These are phyloP conservation scores for Melanotaenia nigrans DNA, from an alignment of 2,797 vertebrate genomes.

Conservation along the genomic window DNA sequence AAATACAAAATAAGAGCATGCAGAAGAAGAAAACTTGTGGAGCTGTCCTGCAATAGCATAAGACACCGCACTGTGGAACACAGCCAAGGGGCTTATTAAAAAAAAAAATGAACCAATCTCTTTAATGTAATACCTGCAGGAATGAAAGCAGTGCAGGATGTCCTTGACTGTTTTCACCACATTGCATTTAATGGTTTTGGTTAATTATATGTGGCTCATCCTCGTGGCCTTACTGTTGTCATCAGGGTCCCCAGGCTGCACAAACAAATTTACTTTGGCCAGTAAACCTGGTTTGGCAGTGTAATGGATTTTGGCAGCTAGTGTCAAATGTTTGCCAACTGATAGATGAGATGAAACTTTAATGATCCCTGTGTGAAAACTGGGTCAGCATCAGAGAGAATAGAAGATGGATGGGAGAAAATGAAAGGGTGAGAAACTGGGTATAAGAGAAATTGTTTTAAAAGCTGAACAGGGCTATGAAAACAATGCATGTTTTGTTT, in stretches of 20 bases:
- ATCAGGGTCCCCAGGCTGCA: conserved; percentile 24
- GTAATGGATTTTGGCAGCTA: conserved; percentile 70
- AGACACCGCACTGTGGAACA: conserved; percentile 34
- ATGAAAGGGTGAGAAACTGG: conserved; percentile 28
- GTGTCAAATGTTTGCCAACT: conserved; percentile 70
- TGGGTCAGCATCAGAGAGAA: conserved; percentile 64
- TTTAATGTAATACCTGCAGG: conserved; percentile 62
- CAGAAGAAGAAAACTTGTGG: conserved; percentile 5
- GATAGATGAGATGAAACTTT: conserved; percentile 74
- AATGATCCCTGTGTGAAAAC: conserved; percentile 68
- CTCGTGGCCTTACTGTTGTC: conserved; percentile 52
- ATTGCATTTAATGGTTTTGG: conserved; percentile 41
- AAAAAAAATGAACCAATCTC: conserved; percentile 53
- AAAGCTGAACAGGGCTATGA: conserved; percentile 6
- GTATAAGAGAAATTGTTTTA: background rate
- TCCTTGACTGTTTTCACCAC: conserved; percentile 26
- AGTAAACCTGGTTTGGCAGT: conserved; percentile 57
- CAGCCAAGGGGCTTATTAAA: conserved; percentile 32
- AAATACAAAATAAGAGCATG: background rate
- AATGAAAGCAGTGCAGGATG: conserved; percentile 27
- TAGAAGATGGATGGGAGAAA: conserved; percentile 23
- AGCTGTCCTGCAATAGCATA: conserved; percentile 5
- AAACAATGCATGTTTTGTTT: background rate
- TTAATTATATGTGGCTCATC: conserved; percentile 53
- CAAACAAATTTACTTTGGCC: conserved; percentile 57